A percentile compares a stretch with the other conserved stretches of the same genome.
Evolutionary conservation across 2,797 vertebrate genomes (phyloP).

Genomic region (Delichon dasypus): DNA sequence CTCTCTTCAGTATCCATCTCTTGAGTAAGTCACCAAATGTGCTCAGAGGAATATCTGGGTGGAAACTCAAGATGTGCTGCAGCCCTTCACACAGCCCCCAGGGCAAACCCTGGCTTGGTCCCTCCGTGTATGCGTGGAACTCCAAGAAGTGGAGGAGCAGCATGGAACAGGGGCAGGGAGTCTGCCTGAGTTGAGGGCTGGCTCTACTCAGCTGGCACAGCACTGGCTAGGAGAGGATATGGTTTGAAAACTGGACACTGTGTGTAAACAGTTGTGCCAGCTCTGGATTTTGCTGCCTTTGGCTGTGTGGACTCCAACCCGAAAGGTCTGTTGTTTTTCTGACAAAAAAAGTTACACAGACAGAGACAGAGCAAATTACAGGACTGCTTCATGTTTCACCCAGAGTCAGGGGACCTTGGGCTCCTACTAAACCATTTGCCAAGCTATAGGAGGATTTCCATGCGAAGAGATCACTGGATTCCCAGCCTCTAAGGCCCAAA

Average conservation of each 20-base stretch:
- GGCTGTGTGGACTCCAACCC: not conserved
- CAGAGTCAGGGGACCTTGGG: not conserved
- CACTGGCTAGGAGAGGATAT: not conserved
- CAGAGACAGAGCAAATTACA: not conserved
- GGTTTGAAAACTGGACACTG: not conserved
- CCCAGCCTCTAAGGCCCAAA: not conserved
- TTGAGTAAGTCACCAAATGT: rapidly evolving
- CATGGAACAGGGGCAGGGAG: not conserved
- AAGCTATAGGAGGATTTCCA: not conserved
- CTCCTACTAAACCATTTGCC: not conserved
- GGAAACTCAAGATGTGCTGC: rapidly evolving
- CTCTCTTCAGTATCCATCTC: not conserved
- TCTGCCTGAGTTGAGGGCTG: not conserved
- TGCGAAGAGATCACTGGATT: not conserved
- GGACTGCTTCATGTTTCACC: not conserved
- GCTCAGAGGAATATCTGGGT: not conserved
- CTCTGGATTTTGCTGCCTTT: not conserved
- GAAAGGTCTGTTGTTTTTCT: not conserved
- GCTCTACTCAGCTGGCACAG: not conserved
- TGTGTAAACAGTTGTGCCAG: rapidly evolving
- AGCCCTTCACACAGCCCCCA: rapidly evolving
- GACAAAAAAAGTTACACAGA: not conserved
- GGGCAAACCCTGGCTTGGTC: not conserved
- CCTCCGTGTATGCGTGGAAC: rapidly evolving
- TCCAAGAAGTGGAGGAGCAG: not conserved